phyloP scores from a whole-genome alignment of 2,797 vertebrate species.

The Silurus lanzhouensis region DNA sequence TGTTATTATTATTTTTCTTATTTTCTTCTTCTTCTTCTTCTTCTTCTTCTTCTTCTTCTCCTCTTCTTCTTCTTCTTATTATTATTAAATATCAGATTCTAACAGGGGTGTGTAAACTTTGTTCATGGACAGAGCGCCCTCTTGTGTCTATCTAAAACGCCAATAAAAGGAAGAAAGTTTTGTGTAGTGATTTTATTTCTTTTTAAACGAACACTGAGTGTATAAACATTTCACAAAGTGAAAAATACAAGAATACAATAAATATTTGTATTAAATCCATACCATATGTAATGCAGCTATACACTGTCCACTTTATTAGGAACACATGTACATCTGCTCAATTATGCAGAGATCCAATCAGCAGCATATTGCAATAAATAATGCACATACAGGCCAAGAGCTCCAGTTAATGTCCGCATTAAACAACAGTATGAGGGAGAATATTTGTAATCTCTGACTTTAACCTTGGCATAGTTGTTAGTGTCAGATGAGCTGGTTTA shows the following conservation, averaged over 20 bases:
- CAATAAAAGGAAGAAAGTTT: background rate
- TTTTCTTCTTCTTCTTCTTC: too few species aligned
- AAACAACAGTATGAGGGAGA: background rate
- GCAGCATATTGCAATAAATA: background rate
- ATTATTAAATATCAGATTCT: too few species aligned
- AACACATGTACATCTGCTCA: background rate
- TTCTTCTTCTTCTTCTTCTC: too few species aligned
- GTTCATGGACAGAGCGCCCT: constrained; percentile 22
- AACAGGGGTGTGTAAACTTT: too few species aligned
- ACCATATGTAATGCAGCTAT: background rate
- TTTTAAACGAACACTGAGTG: background rate
- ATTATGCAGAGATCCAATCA: background rate
- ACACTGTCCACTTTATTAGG: background rate
- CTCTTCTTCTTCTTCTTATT: too few species aligned
- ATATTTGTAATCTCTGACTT: background rate
- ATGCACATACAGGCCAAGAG: too few species aligned
- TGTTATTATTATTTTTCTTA: too few species aligned
- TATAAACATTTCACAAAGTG: background rate
- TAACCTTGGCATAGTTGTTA: background rate
- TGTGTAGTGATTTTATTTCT: background rate
- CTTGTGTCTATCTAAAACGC: background rate
- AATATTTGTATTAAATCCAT: background rate
- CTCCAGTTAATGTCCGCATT: too few species aligned
- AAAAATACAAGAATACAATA: background rate
- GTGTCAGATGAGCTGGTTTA: background rate